A percentile compares a stretch with the other conserved stretches of the same genome.
Conservation (phyloP, 1,140 invertebrate species). For the Lepidotrigona ventralis region DNA sequence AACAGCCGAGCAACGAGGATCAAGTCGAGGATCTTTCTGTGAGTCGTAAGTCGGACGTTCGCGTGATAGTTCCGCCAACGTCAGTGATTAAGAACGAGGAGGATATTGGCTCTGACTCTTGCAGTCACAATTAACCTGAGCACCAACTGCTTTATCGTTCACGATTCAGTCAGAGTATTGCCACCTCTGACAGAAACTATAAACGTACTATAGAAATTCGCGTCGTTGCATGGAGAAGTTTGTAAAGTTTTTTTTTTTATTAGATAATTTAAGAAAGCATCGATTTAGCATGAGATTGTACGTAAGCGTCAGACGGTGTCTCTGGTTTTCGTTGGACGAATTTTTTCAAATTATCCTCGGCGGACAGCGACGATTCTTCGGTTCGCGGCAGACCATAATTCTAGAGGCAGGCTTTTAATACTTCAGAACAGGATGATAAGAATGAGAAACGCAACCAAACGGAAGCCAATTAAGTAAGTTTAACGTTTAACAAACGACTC, state of each 20-base stretch:
- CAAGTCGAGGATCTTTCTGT: constrained; percentile 80
- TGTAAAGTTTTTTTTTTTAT: not conserved
- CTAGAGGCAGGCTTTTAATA: not conserved
- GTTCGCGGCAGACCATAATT: not conserved
- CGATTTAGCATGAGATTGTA: not conserved
- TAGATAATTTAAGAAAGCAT: constrained; percentile 3
- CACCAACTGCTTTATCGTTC: not conserved
- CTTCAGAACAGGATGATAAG: not conserved
- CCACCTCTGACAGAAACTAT: not conserved
- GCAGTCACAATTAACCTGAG: constrained; percentile 36
- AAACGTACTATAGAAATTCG: constrained; percentile 27
- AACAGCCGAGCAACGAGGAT: constrained; percentile 67
- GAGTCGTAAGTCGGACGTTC: constrained; percentile 67
- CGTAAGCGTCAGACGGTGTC: not conserved
- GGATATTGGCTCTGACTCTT: constrained; percentile 38
- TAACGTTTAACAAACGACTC: constrained; percentile 1
- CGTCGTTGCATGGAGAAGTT: not conserved
- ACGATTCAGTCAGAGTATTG: not conserved
- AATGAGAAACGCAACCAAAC: not conserved
- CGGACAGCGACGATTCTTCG: not conserved
- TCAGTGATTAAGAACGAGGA: constrained; percentile 63
- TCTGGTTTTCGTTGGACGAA: not conserved
- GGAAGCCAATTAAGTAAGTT: not conserved
- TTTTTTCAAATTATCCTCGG: not conserved
- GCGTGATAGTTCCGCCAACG: constrained; percentile 63